Percentiles rank a stretch among this genome's conserved stretches.
phyloP scores from a whole-genome alignment of 2,113 vertebrate genomes.

The Saccopteryx bilineata region DNA sequence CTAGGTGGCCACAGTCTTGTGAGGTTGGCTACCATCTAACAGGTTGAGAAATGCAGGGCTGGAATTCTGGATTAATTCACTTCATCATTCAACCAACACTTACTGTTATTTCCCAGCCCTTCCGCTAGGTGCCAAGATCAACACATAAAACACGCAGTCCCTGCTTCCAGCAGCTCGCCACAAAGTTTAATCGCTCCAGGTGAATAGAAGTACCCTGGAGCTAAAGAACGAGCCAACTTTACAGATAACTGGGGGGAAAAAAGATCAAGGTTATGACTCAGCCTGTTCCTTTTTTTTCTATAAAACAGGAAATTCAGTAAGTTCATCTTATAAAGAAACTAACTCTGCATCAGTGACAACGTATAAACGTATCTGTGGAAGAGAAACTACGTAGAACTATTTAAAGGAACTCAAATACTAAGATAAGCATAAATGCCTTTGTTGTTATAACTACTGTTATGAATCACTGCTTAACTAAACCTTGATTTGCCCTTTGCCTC shows the following conservation, averaged over 20 bases:
- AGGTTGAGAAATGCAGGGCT: not conserved
- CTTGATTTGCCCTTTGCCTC: not conserved
- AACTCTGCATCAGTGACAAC: conserved; percentile 32
- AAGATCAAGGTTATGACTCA: not conserved
- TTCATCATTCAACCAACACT: not conserved
- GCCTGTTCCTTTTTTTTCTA: conserved; percentile 22
- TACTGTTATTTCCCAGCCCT: not conserved
- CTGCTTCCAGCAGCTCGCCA: not conserved
- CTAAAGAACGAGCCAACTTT: not conserved
- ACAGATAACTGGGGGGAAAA: not conserved
- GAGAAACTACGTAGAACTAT: conserved; percentile 33
- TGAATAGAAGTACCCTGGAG: not conserved
- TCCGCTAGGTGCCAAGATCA: not conserved
- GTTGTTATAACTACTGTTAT: not conserved
- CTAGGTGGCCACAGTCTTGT: not conserved
- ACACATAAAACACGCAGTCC: not conserved
- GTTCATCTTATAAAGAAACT: not conserved
- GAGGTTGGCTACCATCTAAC: not conserved
- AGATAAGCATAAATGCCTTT: conserved; percentile 3
- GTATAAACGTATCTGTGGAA: not conserved
- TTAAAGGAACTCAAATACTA: conserved; percentile 6
- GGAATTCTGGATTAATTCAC: not conserved
- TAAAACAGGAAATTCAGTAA: conserved; percentile 47
- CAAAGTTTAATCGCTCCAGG: not conserved
- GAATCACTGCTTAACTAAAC: conserved; percentile 46